Evolutionary conservation across 35 echinoderm and acorn worm species (phyloP).

Genomic region (Ptychodera flava): DNA sequence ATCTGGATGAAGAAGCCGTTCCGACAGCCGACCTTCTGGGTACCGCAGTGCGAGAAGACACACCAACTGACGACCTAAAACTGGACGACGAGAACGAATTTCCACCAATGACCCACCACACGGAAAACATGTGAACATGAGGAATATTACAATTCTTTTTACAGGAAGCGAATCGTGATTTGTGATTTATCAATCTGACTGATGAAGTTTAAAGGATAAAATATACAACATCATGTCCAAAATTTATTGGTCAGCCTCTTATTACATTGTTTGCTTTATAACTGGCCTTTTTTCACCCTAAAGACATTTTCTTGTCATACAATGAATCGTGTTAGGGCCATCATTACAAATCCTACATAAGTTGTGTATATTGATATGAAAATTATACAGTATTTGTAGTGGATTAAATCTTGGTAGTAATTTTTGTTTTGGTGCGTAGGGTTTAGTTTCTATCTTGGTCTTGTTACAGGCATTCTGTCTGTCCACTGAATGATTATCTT

Average conservation of each 20-base stretch:
- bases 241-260: too few relatives aligned
- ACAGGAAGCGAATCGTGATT: too few relatives aligned
- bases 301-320: too few relatives aligned
- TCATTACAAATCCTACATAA: not conserved
- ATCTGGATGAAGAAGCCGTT: conserved; percentile 2
- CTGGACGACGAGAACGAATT: conserved; percentile 94
- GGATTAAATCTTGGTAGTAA: not conserved
- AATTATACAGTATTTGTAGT: not conserved
- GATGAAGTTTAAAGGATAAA: too few relatives aligned
- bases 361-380: not conserved
- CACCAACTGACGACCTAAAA: conserved; percentile 33
- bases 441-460: not conserved
- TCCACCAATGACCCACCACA: conserved; percentile 92
- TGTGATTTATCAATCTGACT: too few relatives aligned
- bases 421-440: not conserved
- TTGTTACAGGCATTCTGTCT: not conserved
- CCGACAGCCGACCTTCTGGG: conserved; percentile 34
- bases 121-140: too few relatives aligned
- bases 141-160: too few relatives aligned
- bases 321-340: too few relatives aligned
- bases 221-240: too few relatives aligned
- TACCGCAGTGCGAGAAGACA: conserved; percentile 37
- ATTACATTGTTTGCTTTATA: too few relatives aligned
- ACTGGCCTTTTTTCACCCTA: too few relatives aligned
- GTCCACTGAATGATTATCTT: not conserved